Base-by-base conservation (phyloP, 2,113 vertebrate genomes). In the Larimichthys polyactis region DNA sequence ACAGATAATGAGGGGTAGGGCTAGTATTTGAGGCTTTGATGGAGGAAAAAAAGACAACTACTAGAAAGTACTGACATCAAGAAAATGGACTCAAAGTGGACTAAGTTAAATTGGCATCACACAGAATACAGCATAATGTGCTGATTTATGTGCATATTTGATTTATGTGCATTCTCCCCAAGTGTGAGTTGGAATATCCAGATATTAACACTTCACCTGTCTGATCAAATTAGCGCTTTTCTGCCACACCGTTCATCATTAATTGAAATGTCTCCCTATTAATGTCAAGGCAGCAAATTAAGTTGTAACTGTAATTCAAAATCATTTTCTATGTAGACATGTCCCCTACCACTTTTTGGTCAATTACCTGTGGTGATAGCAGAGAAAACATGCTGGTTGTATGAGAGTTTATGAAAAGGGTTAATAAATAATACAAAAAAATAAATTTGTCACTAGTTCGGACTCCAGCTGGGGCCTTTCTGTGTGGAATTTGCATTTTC, bases 201-300 rank as follows among this genome's bases (percentile, higher is more conserved):
- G 24, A 82, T 49, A 59, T 60, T 62, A 65, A 48, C 48, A 76
- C 24, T 52, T 27, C 15, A 81, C 63, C 54, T 89, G 71, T 80
- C 75, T 82, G 60, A 90, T 83, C 63, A 86, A 78, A 87, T 91
- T 73, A 87, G 65, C n/a, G 22, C 16, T 71, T 71, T 43, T 69
- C 40, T 74, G 70, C 71, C 19, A 64, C 60, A 70, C 66, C 63
- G 24, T 84, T 91, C 80, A 15, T 73, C 57, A 62, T 70, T 90
- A 76, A 92, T 84, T 73, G 16, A 83, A 76, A 79, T 49, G 20
- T 90, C 54, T 78, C 46, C 29, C 48, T 65, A 62, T 76, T 74
- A 82, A 85, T 88, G 82, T 82, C 86, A 90, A 86, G 52, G 75
- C 69, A 59, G 70, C 57, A 87, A 88, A 90, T 91, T 20, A 87